phyloP scores from a whole-genome alignment of 2,888 invertebrate genomes.

The Thymelicus acteon region DNA sequence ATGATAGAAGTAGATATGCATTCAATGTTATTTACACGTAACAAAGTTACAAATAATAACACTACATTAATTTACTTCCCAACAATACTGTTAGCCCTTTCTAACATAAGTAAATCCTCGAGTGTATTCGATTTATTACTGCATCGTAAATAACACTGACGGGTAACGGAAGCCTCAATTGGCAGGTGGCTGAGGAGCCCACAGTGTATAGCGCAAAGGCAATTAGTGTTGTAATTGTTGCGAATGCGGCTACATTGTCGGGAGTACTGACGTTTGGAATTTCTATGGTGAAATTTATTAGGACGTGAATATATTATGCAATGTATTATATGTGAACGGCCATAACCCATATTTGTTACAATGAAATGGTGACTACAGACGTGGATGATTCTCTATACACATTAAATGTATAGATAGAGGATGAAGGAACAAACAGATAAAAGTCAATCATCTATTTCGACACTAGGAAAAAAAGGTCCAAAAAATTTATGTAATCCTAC shows the following conservation, averaged over 20 bases:
- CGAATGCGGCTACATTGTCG: slow-evolving; percentile 25
- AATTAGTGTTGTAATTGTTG: slow-evolving; percentile 38
- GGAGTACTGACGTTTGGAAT: slow-evolving; percentile 19
- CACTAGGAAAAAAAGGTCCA: too few species aligned
- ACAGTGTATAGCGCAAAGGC: slow-evolving; percentile 45
- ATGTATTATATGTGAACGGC: slow-evolving; percentile 11
- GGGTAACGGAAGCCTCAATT: slow-evolving; percentile 48
- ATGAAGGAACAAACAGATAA: too few species aligned
- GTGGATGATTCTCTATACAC: too few species aligned
- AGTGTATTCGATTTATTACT: slow-evolving; percentile 49
- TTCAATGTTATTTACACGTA: neutral
- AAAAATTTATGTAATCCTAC: too few species aligned
- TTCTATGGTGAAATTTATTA: slow-evolving; percentile 20
- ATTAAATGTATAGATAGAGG: too few species aligned
- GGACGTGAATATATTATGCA: slow-evolving; percentile 12
- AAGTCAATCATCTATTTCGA: too few species aligned
- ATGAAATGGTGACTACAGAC: neutral
- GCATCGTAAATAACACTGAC: slow-evolving; percentile 55
- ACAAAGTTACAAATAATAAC: neutral
- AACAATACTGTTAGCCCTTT: slow-evolving; percentile 21
- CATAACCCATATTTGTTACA: neutral
- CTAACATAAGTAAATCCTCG: slow-evolving; percentile 21
- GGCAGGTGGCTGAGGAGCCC: slow-evolving; percentile 45
- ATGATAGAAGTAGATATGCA: too few species aligned
- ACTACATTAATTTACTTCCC: slow-evolving; percentile 9